Percentiles rank a stretch among this genome's conserved stretches.
phyloP scores from a whole-genome alignment of 1,140 invertebrate species.

The Drosophila kurseongensis region DNA sequence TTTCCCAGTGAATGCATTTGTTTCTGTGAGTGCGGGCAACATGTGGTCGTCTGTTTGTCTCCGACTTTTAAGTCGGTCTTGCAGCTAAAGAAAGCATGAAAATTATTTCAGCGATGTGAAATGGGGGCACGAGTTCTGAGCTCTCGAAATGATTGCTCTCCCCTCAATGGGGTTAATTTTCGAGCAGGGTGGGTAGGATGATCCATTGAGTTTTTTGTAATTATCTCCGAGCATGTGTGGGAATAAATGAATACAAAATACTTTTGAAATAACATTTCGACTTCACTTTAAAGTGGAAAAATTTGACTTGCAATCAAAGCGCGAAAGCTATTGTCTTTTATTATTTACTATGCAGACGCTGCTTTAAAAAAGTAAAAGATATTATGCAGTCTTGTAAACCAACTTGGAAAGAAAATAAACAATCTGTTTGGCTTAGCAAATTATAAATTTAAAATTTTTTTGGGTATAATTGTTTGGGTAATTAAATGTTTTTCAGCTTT shows the following conservation, averaged over 20 bases:
- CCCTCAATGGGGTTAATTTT: constrained; percentile 41
- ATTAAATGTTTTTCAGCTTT: too few relatives aligned
- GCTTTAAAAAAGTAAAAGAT: too few relatives aligned
- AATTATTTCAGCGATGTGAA: constrained; percentile 36
- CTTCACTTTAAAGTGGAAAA: neutral
- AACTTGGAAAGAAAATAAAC: too few relatives aligned
- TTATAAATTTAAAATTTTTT: too few relatives aligned
- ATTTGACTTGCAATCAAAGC: neutral
- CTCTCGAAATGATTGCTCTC: constrained; percentile 22
- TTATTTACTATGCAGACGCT: neutral
- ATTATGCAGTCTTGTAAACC: too few relatives aligned
- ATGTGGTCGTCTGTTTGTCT: constrained; percentile 40
- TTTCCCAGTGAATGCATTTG: constrained; percentile 13
- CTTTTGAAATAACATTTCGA: neutral
- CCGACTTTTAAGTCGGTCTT: constrained; percentile 13
- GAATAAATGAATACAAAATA: constrained; percentile 1
- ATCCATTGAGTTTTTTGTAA: constrained; percentile 6
- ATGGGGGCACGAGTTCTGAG: constrained; percentile 46
- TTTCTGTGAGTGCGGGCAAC: constrained; percentile 18
- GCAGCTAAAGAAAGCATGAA: constrained; percentile 42
- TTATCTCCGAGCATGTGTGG: constrained; percentile 7
- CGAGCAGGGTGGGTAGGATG: constrained; percentile 2
- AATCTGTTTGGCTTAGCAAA: too few relatives aligned
- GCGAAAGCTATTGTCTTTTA: neutral
- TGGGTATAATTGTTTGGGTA: too few relatives aligned